These are phyloP conservation scores for Salmo trutta DNA, from an alignment of 2,797 vertebrate genomes.

Conservation along the genomic window DNA sequence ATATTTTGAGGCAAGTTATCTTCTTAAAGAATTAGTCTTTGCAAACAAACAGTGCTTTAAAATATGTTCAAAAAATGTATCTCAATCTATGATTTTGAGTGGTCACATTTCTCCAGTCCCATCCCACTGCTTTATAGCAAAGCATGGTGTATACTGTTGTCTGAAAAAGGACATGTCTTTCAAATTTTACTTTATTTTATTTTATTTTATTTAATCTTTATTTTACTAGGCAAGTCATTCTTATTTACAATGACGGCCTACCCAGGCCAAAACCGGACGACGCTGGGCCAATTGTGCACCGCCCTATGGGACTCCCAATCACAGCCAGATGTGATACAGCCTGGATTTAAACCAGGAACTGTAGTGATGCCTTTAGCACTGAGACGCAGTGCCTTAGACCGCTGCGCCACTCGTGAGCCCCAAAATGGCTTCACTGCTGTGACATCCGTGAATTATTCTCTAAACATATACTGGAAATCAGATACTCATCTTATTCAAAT, in stretches of 20 bases:
- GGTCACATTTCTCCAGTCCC: neutral
- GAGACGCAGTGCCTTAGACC: no score
- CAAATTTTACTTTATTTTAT: neutral
- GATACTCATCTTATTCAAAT: neutral
- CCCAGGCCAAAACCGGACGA: no score
- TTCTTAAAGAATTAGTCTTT: no score
- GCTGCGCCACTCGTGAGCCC: no score
- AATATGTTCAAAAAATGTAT: neutral
- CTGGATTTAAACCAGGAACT: no score
- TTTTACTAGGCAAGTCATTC: no score
- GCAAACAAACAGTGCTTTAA: neutral
- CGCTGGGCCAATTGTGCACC: no score
- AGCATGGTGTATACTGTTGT: neutral
- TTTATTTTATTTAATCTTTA: no score
- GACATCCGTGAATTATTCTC: neutral
- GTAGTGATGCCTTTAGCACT: no score
- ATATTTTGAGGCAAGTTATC: neutral
- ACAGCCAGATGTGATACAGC: no score
- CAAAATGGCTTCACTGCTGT: neutral
- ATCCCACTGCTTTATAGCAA: neutral
- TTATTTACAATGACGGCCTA: no score
- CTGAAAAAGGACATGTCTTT: neutral
- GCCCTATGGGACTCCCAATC: no score
- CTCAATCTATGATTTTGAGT: neutral
- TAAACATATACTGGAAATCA: neutral